Conservation (phyloP, 2,888 invertebrate genomes). For the Drosophila acutilabella region DNA sequence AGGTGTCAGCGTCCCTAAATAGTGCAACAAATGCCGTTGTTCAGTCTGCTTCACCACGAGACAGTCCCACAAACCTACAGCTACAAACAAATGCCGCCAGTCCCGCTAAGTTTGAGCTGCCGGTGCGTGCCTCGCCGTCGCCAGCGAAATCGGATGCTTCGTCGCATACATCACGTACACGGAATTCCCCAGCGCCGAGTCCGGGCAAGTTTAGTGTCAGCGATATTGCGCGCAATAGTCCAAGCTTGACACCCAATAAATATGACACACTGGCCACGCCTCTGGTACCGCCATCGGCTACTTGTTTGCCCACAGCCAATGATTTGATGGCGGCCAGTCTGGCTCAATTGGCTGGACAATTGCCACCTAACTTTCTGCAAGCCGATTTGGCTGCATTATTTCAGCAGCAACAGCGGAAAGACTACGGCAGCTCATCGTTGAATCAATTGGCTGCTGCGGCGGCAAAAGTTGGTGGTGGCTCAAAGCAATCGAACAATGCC, state of each 20-base stretch:
- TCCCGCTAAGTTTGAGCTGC: constrained; percentile 86
- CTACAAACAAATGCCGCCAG: constrained; percentile 84
- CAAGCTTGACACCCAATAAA: constrained; percentile 84
- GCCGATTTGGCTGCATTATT: constrained; percentile 83
- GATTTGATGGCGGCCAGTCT: constrained; percentile 85
- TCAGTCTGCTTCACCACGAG: constrained; percentile 81
- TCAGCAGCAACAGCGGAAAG: constrained; percentile 83
- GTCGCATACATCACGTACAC: constrained; percentile 86
- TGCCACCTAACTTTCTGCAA: constrained; percentile 84
- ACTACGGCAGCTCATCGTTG: constrained; percentile 83
- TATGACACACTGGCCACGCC: constrained; percentile 70
- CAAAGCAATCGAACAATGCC: constrained; percentile 58
- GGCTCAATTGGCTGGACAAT: constrained; percentile 83
- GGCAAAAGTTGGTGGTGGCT: constrained; percentile 82
- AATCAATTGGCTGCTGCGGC: constrained; percentile 84
- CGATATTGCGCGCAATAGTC: constrained; percentile 84
- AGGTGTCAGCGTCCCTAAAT: constrained; percentile 24
- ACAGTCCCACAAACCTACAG: constrained; percentile 84
- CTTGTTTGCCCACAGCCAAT: constrained; percentile 78
- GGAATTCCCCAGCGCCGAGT: constrained; percentile 86
- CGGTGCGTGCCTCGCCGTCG: constrained; percentile 87
- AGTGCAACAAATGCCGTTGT: constrained; percentile 30
- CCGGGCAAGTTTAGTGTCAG: constrained; percentile 84
- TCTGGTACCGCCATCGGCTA: constrained; percentile 68
- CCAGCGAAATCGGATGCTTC: constrained; percentile 87